These are phyloP conservation scores for Pristionchus entomophagus DNA, from an alignment of 2,888 invertebrate genomes.

Conservation along the genomic window DNA sequence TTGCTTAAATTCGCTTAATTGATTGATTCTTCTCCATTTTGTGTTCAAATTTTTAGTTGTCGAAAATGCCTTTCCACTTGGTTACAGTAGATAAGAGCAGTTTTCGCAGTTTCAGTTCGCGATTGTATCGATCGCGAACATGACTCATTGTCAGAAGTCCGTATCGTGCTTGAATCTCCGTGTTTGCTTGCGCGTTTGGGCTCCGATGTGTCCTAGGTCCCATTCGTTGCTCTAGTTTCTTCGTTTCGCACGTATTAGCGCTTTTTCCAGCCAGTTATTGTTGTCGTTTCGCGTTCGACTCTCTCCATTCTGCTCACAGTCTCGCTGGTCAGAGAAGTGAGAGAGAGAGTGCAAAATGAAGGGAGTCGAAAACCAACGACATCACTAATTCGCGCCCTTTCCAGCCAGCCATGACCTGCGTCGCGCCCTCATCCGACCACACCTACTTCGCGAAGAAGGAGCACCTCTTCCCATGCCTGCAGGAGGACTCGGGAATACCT, in stretches of 20 bases:
- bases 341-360: no score
- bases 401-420: not conserved
- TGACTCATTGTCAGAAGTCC: constrained; percentile 14
- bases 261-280: not conserved
- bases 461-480: constrained; percentile 71
- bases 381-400: not conserved
- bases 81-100: no score
- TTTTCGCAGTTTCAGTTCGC: constrained; percentile 20
- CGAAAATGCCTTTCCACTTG: no score
- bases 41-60: no score
- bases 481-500: constrained; percentile 68
- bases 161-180: not conserved
- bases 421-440: constrained; percentile 47
- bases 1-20: no score
- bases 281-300: not conserved
- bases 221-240: not conserved
- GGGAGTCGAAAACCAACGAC: no score
- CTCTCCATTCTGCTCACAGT: no score
- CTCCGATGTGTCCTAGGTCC: not conserved
- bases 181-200: not conserved
- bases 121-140: constrained; percentile 36
- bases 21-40: no score
- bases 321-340: no score
- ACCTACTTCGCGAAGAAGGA: constrained; percentile 68
- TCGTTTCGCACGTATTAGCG: not conserved